Evolutionary conservation across 2,113 vertebrate genomes (phyloP), one percentile per base, ranked within the genome.

Genomic region (Ciconia maguari): DNA sequence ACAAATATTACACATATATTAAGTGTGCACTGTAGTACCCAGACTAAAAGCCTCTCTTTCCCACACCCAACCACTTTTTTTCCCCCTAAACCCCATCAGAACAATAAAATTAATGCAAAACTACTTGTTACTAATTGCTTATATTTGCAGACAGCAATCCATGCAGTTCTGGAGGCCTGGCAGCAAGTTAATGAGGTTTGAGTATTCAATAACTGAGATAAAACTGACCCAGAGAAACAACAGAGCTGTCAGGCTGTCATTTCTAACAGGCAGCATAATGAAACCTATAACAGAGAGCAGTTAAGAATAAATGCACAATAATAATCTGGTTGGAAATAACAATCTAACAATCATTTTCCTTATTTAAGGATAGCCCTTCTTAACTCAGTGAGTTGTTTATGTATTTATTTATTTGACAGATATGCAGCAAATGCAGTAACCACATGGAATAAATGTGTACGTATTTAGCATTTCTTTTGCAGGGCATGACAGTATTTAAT

Each of bases 181-280:
- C 30, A 95, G 78, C 27, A 92, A 97, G 69, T 77, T 94, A 91
- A 93, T 93, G 81, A 95, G 49, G 34, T 90, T 78, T 97, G 76
- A 87, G 68, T 64, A 90, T 96, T 96, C 88, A 95, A 55, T 94
- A 96, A 83, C 66, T 48, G 90, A 96, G 89, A 96, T 81, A 88
- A 97, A 96, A 78, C 76, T 94, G 92, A 87, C 87, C 85, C 79
- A 91, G 87, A 92, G 94, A 94, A 96, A 68, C 36, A 87, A 62
- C 52, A 61, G 61, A 90, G 48, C 91, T 93, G 52, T 93, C 91
- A 92, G 65, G 34, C 19, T 95, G 94, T 93, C 91, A 89, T 77
- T 87, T 92, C 42, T 94, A 92, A 84, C 79, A 91, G 94, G 48
- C 62, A 78, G 75, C 46, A 62, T 87, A 95, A 97, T 55, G 65